A percentile compares a stretch with the other conserved stretches of the same genome.
Conservation (phyloP, 2,113 vertebrate genomes). For the Xerus inauris region DNA sequence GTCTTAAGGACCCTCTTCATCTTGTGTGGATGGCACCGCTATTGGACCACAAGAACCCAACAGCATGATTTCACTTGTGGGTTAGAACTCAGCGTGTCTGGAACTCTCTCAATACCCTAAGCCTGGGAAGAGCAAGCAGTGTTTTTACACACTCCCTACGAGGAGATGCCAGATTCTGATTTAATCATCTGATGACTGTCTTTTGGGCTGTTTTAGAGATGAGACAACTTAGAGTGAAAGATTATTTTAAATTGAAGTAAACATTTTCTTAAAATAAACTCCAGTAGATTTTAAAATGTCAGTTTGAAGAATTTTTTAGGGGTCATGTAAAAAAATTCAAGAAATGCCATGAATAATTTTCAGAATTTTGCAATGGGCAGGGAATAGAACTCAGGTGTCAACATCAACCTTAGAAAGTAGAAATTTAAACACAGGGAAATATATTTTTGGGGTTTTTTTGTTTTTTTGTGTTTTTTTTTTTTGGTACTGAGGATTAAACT, state of each 20-base stretch:
- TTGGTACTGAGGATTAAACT: no score
- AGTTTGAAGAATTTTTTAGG: slow-evolving; percentile 46
- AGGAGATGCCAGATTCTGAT: neutral
- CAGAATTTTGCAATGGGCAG: neutral
- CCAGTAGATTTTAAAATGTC: slow-evolving; percentile 47
- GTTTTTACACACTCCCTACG: neutral
- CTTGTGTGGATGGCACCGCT: neutral
- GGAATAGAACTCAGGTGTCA: neutral
- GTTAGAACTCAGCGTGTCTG: neutral
- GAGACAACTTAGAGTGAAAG: neutral
- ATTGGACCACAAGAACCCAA: neutral
- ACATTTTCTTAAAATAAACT: slow-evolving; percentile 59
- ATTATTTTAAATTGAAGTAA: slow-evolving; percentile 59
- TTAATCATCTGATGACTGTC: neutral
- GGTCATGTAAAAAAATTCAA: slow-evolving; percentile 30
- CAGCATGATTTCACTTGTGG: neutral
- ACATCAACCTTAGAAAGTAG: neutral
- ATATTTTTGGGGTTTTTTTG: no score
- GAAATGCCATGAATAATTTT: slow-evolving; percentile 3
- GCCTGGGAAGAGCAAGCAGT: neutral
- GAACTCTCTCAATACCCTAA: neutral
- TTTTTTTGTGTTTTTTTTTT: no score
- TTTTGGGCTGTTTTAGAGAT: slow-evolving; percentile 35
- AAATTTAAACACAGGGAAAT: neutral
- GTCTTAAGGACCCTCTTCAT: neutral